These are phyloP conservation scores for Anoplopoma fimbria DNA, from an alignment of 2,113 vertebrate species.

Conservation along the genomic window DNA sequence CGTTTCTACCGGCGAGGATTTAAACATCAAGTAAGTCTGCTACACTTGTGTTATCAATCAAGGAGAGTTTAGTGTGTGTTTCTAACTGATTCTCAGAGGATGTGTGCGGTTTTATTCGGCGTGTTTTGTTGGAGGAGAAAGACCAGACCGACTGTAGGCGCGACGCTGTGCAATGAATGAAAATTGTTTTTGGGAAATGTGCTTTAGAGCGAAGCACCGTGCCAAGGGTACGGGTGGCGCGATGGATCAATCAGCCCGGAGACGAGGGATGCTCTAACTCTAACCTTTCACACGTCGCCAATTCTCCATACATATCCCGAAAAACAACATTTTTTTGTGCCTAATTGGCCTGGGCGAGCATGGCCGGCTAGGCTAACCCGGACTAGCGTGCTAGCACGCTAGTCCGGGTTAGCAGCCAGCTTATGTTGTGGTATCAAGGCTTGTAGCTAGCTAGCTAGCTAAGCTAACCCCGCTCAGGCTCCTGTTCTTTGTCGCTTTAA, in stretches of 20 bases:
- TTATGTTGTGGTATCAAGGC: slow-evolving; percentile 41
- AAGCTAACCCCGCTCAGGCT: not conserved
- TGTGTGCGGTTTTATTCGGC: not conserved
- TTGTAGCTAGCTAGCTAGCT: not conserved
- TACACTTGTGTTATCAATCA: not conserved
- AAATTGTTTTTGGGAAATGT: slow-evolving; percentile 76
- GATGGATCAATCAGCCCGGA: slow-evolving; percentile 77
- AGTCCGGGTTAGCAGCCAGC: slow-evolving; percentile 33
- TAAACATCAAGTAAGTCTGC: slow-evolving; percentile 79
- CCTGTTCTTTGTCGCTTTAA: slow-evolving; percentile 27
- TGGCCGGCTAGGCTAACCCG: slow-evolving; percentile 77
- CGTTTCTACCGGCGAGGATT: slow-evolving; percentile 68
- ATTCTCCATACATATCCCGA: not conserved
- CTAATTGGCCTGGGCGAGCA: slow-evolving; percentile 72
- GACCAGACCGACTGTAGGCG: slow-evolving; percentile 73
- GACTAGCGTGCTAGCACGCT: slow-evolving; percentile 63
- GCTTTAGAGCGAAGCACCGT: slow-evolving; percentile 65
- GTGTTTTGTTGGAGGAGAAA: slow-evolving; percentile 17
- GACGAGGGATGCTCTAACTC: slow-evolving; percentile 54
- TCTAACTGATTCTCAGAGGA: not conserved
- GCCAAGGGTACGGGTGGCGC: slow-evolving; percentile 79
- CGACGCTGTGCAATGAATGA: slow-evolving; percentile 83
- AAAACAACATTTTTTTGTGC: slow-evolving; percentile 31
- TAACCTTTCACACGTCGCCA: slow-evolving; percentile 23
- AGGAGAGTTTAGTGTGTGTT: not conserved